Conservation (phyloP, 2,113 vertebrate genomes). For the Rhinoderma darwinii region DNA sequence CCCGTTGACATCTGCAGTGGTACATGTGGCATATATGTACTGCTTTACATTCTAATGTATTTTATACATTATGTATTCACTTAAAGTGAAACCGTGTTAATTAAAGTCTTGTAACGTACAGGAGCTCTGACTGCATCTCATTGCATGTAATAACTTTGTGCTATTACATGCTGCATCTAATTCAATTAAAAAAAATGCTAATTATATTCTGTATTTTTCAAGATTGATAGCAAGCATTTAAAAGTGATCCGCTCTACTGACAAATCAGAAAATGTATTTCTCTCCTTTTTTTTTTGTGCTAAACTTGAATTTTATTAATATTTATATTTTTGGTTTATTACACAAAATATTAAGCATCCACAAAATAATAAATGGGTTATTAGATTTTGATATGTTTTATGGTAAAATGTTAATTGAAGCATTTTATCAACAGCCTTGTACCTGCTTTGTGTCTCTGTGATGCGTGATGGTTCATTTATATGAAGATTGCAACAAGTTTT, state of each 20-base stretch:
- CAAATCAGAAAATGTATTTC: neutral
- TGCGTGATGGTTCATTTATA: too few relatives aligned
- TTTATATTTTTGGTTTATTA: neutral
- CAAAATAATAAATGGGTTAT: neutral
- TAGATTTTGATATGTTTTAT: neutral
- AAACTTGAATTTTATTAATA: neutral
- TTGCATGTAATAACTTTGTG: neutral
- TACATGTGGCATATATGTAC: slow-evolving; percentile 9
- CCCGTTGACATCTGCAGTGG: slow-evolving; percentile 9
- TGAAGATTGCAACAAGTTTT: too few relatives aligned
- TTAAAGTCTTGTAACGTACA: neutral
- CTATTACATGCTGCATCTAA: neutral
- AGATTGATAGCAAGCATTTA: neutral
- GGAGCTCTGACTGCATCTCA: neutral
- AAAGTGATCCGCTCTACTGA: neutral
- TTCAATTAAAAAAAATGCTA: neutral
- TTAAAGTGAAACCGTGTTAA: neutral
- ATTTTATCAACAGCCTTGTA: too few relatives aligned
- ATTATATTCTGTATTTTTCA: neutral
- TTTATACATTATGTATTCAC: neutral
- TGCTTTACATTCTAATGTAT: slow-evolving; percentile 3
- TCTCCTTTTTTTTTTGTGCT: neutral
- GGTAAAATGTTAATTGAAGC: neutral
- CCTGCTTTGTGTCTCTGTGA: too few relatives aligned
- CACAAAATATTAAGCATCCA: too few relatives aligned